Evolutionary conservation across 2,797 vertebrate genomes (phyloP), one percentile per base, ranked within the genome.

Genomic region (Pangasius krempfi): DNA sequence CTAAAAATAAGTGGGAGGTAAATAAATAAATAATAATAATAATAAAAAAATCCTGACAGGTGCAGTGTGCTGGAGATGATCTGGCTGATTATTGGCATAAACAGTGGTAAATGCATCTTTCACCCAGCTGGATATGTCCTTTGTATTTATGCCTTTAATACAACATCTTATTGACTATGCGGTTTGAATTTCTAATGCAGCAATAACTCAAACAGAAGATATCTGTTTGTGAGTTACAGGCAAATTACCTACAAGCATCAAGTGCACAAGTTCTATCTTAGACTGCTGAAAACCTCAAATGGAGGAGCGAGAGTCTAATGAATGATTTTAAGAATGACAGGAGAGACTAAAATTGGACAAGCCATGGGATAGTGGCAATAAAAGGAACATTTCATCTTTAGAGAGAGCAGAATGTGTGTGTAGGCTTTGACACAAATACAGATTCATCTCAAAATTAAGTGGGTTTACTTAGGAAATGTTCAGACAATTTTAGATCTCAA

Each of bases 81-180:
- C 66, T 79, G 92, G 90, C 76, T 88, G 86, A 95, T 94, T 95
- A 95, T 92, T 85, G 90, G 91, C 3, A 30, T 78, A 92, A 92
- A 91, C 89, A 88, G 90, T 93, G 90, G 92, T 92, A 94, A 95
- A 94, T 93, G 92, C 89, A 87, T 93, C 89, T 89, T 91, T 90
- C 90, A 86, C 33, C 20, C 84, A 88, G 86, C 68, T 70, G 90
- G 25, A 85, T 84, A 89, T 86, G 76, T 92, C 89, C 92, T 88
- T 94, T 90, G 91, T 95, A 96, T 96, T 96, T 96, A 96, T 96
- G 93, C 92, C 91, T 95, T 96, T 95, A 96, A 96, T 95, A 96
- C 93, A 95, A 94, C 93, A 92, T 94, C 93, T 93, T 94, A 96
- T 96, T 93, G 95, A 96, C 94, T 68, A 64, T 62, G 81, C 93